A percentile compares a stretch with the other conserved stretches of the same genome.
Conservation (phyloP, 2,888 invertebrate species). For the Drosophila neutralis region DNA sequence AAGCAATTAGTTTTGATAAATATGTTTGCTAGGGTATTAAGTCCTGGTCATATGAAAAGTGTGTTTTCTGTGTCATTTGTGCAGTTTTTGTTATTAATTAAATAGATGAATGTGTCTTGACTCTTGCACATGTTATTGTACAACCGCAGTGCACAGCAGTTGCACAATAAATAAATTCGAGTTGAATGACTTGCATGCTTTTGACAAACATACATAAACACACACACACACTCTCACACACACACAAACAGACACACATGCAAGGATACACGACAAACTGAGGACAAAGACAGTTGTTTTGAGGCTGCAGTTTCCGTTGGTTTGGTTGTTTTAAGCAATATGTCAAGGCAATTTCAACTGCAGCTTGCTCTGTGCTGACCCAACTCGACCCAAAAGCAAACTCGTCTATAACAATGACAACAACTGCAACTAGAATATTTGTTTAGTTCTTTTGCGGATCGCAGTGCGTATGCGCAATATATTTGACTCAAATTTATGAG, state of each 20-base stretch:
- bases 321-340: conserved; percentile 59
- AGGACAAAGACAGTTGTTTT: conserved; percentile 44
- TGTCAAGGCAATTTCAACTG: conserved; percentile 66
- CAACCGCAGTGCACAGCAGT: conserved; percentile 47
- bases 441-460: conserved; percentile 47
- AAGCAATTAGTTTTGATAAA: background rate
- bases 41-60: background rate
- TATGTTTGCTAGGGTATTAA: conserved; percentile 8
- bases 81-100: conserved; percentile 69
- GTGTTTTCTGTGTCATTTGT: conserved; percentile 25
- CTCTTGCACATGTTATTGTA: conserved; percentile 34
- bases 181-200: conserved; percentile 71
- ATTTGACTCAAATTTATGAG: conserved; percentile 59
- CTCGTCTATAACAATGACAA: conserved; percentile 22
- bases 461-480: conserved; percentile 65
- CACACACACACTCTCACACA: conserved; percentile 4
- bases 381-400: conserved; percentile 43
- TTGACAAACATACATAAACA: conserved; percentile 51
- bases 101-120: conserved; percentile 65
- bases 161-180: conserved; percentile 68
- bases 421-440: conserved; percentile 48
- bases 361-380: conserved; percentile 50
- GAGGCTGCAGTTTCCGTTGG: conserved; percentile 32
- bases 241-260: background rate
- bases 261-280: conserved; percentile 4